Conservation (phyloP, 2,797 vertebrate genomes). For the Loriculus beryllinus region DNA sequence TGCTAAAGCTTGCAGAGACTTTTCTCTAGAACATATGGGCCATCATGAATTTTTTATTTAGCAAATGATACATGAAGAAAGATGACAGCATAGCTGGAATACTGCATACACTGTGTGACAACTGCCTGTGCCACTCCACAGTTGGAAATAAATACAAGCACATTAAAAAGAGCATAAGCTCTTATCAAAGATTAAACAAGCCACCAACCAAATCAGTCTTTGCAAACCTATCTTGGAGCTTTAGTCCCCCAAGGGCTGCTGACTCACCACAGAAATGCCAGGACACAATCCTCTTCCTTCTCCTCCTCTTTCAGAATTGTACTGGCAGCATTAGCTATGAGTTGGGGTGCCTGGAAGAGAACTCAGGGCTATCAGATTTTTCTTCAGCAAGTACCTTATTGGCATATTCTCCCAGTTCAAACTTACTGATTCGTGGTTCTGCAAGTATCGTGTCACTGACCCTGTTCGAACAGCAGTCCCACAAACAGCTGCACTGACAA, state of each 20-base stretch:
- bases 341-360: neutral
- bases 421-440: neutral
- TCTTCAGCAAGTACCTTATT: neutral
- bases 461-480: neutral
- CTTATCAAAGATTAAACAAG: neutral
- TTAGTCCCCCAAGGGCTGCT: neutral
- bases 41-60: neutral
- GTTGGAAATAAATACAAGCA: neutral
- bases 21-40: neutral
- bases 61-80: neutral
- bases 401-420: neutral
- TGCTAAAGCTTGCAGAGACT: neutral
- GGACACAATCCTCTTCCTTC: neutral
- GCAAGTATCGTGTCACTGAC: fast-evolving
- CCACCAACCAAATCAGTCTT: neutral
- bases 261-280: neutral
- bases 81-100: neutral
- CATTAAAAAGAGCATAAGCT: neutral
- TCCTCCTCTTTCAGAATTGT: fast-evolving
- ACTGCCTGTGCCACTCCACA: neutral
- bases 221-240: neutral
- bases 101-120: neutral
- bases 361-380: neutral
- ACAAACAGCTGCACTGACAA: neutral
- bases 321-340: fast-evolving